phyloP scores from a whole-genome alignment of 2,113 vertebrate species.

The Polypterus senegalus region DNA sequence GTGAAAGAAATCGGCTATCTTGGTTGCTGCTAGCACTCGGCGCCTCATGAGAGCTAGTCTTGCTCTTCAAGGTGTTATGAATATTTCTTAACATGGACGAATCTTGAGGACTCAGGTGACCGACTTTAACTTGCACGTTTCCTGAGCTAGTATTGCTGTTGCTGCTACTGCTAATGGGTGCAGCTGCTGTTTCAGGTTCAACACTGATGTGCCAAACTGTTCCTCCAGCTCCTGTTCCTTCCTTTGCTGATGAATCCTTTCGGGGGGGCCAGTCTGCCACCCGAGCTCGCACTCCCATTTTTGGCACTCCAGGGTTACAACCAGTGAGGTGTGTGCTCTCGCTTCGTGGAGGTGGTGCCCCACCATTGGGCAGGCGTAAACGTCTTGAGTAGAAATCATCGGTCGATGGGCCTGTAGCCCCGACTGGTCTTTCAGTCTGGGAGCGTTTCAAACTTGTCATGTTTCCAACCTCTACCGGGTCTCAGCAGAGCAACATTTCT shows the following conservation, averaged over 20 bases:
- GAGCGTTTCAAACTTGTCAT: conserved; percentile 86
- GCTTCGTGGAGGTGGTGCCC: conserved; percentile 60
- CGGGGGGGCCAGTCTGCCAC: conserved; percentile 92
- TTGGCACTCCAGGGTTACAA: conserved; percentile 79
- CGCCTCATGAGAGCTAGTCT: conserved; percentile 59
- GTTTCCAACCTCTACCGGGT: conserved; percentile 37
- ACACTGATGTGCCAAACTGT: conserved; percentile 31
- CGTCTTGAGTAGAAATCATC: conserved; percentile 87
- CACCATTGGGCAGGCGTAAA: conserved; percentile 75
- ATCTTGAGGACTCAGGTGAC: conserved; percentile 71
- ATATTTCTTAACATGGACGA: conserved; percentile 85
- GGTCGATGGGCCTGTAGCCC: conserved; percentile 64
- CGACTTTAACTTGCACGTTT: conserved; percentile 64
- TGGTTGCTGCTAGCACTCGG: conserved; percentile 46
- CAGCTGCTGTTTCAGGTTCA: conserved; percentile 54
- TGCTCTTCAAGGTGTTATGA: conserved; percentile 76
- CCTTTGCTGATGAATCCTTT: conserved; percentile 67
- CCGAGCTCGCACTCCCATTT: conserved; percentile 89
- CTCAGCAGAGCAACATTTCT: conserved; percentile 37
- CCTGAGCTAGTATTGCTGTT: conserved; percentile 34
- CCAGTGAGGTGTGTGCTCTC: conserved; percentile 68
- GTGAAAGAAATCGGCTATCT: conserved; percentile 68
- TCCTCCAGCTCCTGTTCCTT: conserved; percentile 51
- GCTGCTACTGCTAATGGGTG: conserved; percentile 27
- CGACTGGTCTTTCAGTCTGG: conserved; percentile 74